Evolutionary conservation across 92 coral and sea anemone species (phyloP), one percentile per base, ranked within the genome.

Genomic region (Blastomussa wellsi): DNA sequence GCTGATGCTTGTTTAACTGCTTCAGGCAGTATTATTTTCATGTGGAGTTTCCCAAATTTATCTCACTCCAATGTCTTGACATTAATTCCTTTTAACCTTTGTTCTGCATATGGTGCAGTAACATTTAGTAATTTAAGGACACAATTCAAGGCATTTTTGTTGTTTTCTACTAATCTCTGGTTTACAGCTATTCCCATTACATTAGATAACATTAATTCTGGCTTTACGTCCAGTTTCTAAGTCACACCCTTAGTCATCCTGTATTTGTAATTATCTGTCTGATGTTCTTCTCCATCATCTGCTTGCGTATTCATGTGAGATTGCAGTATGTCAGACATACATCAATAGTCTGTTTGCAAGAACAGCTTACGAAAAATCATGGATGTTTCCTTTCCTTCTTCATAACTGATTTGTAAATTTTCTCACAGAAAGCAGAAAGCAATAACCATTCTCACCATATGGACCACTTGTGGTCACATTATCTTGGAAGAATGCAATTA

Each of bases 1-100:
- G 53, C 87, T 7, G 87, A 83, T 28, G 79, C 87, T 8, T 83
- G 87, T 55, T 55, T 74, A 3, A 73, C 87, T 22, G 87, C 80
- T 28, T 83, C 80, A 38, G 87, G 87, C 1, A 80, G 80, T 4
- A 35, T 13, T 80, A 37, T 80, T 82, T 82, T 72, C 79, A 72
- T 70, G 78, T 52, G 28, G 79, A 47, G 68, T 82, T 82, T 57
- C 86, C 80, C 4, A 49, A 17, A 16, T 69, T 76, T 29, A 53
- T 73, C 20, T 22, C 32, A 3, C 5, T 3, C 22, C 64, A 72
- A 51, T 8, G 13, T 29, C 68, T 51, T 38, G 80, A 83, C 62
- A 81, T 81, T 67, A 81, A 42, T 69, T 13, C 74, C 15, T 68
- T 69, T 9, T 77, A 81, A 67, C 59, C 74, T 1, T 38, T 83